phyloP scores from a whole-genome alignment of 2,888 invertebrate genomes.

The Chaetogeoica ovagalla region DNA sequence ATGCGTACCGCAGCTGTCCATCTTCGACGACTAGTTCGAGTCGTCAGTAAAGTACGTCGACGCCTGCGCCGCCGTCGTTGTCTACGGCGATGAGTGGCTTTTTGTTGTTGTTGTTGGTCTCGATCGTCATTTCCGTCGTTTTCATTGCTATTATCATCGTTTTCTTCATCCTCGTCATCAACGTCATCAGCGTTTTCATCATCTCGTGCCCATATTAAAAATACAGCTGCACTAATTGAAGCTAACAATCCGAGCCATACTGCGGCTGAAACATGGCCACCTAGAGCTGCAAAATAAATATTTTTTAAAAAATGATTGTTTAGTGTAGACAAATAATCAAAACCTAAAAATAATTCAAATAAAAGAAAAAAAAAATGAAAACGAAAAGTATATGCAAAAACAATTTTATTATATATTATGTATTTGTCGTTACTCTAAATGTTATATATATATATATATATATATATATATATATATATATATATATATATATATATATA shows the following conservation, averaged over 20 bases:
- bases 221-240: slow-evolving; percentile 66
- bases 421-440: no score
- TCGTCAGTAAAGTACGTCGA: slow-evolving; percentile 62
- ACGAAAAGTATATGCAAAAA: no score
- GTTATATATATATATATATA: no score
- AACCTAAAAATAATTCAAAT: neutral
- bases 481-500: no score
- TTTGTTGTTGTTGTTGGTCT: slow-evolving; percentile 24
- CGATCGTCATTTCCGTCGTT: neutral
- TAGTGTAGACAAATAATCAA: neutral
- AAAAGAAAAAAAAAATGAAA: neutral
- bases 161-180: slow-evolving; percentile 75
- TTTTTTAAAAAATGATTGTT: neutral
- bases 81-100: slow-evolving; percentile 7
- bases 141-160: slow-evolving; percentile 76
- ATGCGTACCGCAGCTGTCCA: slow-evolving; percentile 28
- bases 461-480: no score
- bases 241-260: slow-evolving; percentile 81
- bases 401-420: no score
- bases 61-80: slow-evolving; percentile 71
- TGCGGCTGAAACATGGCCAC: slow-evolving; percentile 80
- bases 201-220: slow-evolving; percentile 68
- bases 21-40: slow-evolving; percentile 18
- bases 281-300: slow-evolving; percentile 68
- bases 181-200: slow-evolving; percentile 61